Percentiles rank a stretch among this genome's conserved stretches.
Evolutionary conservation across 2,797 vertebrate species (phyloP).

Genomic region (Staurois parvus): DNA sequence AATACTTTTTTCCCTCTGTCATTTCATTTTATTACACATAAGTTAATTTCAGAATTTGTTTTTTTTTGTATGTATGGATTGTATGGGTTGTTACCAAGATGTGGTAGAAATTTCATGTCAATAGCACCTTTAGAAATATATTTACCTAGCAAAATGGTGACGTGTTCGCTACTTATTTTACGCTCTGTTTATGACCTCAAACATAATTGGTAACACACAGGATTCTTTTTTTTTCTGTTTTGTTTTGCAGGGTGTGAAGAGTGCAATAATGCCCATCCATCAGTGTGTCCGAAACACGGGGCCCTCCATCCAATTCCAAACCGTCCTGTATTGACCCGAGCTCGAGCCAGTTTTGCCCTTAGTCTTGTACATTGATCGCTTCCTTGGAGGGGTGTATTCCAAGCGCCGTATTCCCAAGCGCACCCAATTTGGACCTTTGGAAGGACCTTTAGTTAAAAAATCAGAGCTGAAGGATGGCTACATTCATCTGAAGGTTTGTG

Average conservation of each 20-base stretch:
- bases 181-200: too few species aligned
- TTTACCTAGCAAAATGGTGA: too few species aligned
- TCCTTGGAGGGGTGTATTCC: constrained; percentile 92
- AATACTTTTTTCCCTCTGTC: too few species aligned
- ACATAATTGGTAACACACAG: too few species aligned
- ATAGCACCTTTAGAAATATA: too few species aligned
- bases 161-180: too few species aligned
- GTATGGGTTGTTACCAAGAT: too few species aligned
- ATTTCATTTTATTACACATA: too few species aligned
- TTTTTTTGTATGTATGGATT: too few species aligned
- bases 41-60: too few species aligned
- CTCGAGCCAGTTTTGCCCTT: constrained; percentile 92
- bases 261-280: constrained; percentile 88
- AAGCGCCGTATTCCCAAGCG: constrained; percentile 96
- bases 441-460: constrained; percentile 88
- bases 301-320: constrained; percentile 93
- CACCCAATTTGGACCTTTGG: constrained; percentile 95
- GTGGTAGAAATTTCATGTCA: too few species aligned
- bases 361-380: constrained; percentile 93
- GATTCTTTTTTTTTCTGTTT: not conserved
- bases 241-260: constrained; percentile 93
- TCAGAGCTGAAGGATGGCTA: constrained; percentile 88
- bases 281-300: constrained; percentile 90
- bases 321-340: constrained; percentile 91
- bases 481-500: constrained; percentile 89